Percentiles rank a stretch among this genome's conserved stretches.
Conservation (phyloP, 2,113 vertebrate genomes). For the Pycnonotus jocosus region DNA sequence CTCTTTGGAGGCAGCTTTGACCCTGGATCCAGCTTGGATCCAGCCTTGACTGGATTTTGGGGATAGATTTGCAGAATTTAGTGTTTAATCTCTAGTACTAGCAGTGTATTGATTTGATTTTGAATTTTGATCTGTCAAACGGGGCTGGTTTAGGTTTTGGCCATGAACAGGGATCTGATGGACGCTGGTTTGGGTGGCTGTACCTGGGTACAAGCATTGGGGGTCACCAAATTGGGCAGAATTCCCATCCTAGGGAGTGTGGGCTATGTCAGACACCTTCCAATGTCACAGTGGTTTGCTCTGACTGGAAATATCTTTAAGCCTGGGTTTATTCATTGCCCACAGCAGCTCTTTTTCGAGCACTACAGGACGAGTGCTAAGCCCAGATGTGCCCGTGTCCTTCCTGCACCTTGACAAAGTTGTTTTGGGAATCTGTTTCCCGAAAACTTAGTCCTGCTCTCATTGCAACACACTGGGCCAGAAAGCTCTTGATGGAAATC, state of each 20-base stretch:
- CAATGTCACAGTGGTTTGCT: not conserved
- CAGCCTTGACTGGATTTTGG: not conserved
- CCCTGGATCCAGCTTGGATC: not conserved
- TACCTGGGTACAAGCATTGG: rapidly evolving
- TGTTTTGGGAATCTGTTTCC: not conserved
- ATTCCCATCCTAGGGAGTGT: not conserved
- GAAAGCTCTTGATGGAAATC: conserved; percentile 42
- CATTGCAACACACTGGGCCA: not conserved
- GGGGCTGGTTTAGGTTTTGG: not conserved
- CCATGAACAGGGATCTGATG: rapidly evolving
- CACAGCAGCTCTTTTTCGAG: not conserved
- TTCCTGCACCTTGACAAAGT: conserved; percentile 5
- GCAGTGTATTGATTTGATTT: not conserved
- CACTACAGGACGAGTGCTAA: rapidly evolving
- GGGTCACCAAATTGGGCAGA: rapidly evolving
- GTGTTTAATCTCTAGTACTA: not conserved
- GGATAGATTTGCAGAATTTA: not conserved
- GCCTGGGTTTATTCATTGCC: rapidly evolving
- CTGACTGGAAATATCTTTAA: not conserved
- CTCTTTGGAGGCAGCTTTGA: not conserved
- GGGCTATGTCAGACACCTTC: not conserved
- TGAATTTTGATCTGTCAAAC: rapidly evolving
- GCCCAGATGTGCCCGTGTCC: not conserved
- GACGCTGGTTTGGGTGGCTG: not conserved
- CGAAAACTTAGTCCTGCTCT: not conserved